Evolutionary conservation across 2,888 invertebrate genomes (phyloP).

Genomic region (Ectemnius cavifrons): DNA sequence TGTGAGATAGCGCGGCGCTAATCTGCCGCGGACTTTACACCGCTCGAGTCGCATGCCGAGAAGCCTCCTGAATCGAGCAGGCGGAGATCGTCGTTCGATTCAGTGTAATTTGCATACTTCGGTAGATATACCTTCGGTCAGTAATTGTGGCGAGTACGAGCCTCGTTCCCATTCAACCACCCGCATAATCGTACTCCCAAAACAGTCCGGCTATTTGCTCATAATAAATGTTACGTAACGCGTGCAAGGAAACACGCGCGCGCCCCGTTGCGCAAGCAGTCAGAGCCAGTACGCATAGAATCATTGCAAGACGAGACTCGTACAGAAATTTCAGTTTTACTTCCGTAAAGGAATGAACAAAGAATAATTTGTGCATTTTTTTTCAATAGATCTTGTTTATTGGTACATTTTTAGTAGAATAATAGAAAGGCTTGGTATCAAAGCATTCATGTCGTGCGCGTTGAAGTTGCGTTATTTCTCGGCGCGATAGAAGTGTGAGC

Average conservation of each 20-base stretch:
- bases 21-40: constrained; percentile 71
- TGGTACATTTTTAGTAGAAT: not conserved
- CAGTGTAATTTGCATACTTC: not conserved
- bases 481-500: constrained; percentile 47
- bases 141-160: not conserved
- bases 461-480: constrained; percentile 43
- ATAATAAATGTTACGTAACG: constrained; percentile 5
- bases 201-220: constrained; percentile 2
- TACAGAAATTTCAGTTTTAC: not conserved
- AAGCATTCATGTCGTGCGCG: constrained; percentile 36
- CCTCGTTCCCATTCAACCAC: constrained; percentile 2
- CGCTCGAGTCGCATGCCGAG: constrained; percentile 39
- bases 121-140: no score
- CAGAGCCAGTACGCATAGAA: not conserved
- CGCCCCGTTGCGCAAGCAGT: constrained; percentile 12
- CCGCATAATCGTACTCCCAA: constrained; percentile 20
- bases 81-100: constrained; percentile 21
- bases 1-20: constrained; percentile 67
- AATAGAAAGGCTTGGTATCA: constrained; percentile 32
- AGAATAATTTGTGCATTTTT: not conserved
- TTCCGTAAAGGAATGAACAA: not conserved
- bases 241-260: not conserved
- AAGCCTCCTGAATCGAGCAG: constrained; percentile 57
- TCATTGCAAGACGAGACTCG: constrained; percentile 4
- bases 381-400: no score